phyloP scores from a whole-genome alignment of 2,888 invertebrate genomes.

The Rotaria macrura region DNA sequence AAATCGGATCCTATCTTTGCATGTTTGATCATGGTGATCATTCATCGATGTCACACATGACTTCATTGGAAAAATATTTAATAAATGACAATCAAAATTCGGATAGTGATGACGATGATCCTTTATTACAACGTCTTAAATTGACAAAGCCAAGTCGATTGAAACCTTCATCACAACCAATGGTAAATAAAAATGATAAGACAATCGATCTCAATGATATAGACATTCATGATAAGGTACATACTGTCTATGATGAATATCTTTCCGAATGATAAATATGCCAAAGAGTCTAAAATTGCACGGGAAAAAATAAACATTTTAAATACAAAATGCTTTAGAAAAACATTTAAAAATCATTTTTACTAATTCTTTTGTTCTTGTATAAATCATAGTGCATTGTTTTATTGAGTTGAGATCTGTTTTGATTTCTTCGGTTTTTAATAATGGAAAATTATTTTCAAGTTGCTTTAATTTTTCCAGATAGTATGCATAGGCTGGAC shows the following conservation, averaged over 20 bases:
- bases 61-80: not conserved
- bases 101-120: not conserved
- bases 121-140: slow-evolving; percentile 16
- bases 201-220: not conserved
- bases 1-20: not conserved
- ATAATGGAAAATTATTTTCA: not conserved
- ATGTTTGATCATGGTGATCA: slow-evolving; percentile 10
- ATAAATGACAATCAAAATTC: not conserved
- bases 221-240: not conserved
- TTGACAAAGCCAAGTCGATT: not conserved
- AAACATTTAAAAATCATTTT: not conserved
- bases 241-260: not conserved
- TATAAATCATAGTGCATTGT: not conserved
- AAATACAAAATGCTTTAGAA: not conserved
- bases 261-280: slow-evolving; percentile 1
- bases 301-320: too few relatives aligned
- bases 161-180: not conserved
- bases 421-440: not conserved
- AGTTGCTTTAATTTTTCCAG: not conserved
- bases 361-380: not conserved
- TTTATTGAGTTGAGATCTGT: not conserved
- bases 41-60: not conserved
- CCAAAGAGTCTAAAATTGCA: slow-evolving; percentile 8
- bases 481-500: not conserved
- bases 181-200: not conserved